Conservation (phyloP, 2,797 vertebrate species). For the Gallinago stenura region DNA sequence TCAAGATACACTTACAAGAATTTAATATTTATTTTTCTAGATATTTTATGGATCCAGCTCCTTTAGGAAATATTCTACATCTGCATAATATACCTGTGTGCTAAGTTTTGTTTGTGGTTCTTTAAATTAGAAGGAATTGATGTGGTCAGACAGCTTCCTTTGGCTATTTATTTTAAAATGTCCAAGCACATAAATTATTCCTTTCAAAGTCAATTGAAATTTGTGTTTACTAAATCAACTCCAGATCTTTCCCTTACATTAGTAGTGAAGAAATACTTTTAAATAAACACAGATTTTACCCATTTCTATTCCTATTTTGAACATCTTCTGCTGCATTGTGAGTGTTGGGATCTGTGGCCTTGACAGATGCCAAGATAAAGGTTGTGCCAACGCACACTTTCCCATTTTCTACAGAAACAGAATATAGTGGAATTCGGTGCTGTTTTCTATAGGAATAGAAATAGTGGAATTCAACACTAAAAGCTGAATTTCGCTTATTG, state of each 20-base stretch:
- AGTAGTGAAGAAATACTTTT: not conserved
- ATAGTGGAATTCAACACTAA: not conserved
- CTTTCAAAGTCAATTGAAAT: conserved; percentile 37
- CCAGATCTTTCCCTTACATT: conserved; percentile 5
- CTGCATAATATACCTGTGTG: not conserved
- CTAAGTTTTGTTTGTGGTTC: not conserved
- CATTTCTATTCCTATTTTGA: not conserved
- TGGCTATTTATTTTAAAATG: conserved; percentile 40
- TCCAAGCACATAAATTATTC: conserved; percentile 33
- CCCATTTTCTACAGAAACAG: not conserved
- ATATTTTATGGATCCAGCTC: not conserved
- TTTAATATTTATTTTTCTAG: not conserved
- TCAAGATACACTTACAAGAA: not conserved
- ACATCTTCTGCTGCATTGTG: not conserved
- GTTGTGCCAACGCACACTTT: not conserved
- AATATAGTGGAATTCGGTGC: not conserved
- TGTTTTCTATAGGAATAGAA: not conserved
- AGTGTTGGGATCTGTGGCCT: not conserved
- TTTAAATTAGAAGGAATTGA: conserved; percentile 19
- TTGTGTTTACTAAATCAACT: conserved; percentile 59
- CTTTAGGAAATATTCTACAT: not conserved
- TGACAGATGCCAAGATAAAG: not conserved
- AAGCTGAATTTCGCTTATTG: not conserved
- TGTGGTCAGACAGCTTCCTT: conserved; percentile 45
- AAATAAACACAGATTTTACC: conserved; percentile 8